Evolutionary conservation across 2,888 invertebrate genomes (phyloP).

Genomic region (Metallyticus violacea): DNA sequence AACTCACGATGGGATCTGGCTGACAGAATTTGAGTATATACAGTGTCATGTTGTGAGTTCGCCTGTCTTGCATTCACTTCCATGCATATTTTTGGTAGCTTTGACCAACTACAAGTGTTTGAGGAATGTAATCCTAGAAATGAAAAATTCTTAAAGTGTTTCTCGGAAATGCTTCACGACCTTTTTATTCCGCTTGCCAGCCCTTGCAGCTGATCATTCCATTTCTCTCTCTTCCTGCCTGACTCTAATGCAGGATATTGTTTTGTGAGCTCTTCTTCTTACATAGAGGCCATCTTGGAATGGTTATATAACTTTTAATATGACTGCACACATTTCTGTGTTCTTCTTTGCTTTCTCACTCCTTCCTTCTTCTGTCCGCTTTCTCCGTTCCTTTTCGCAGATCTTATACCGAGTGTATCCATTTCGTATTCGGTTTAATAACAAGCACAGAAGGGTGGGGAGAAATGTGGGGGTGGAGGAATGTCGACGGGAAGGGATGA

Average conservation of each 20-base stretch:
- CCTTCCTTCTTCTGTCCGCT: no score
- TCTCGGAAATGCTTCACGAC: background rate
- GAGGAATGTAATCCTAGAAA: background rate
- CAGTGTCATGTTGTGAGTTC: no score
- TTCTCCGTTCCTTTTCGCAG: background rate
- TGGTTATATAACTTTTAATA: constrained; percentile 4
- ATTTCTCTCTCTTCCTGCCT: background rate
- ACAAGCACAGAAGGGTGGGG: background rate
- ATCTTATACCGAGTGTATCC: background rate
- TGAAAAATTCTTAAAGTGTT: background rate
- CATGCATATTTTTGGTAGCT: no score
- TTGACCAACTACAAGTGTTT: no score
- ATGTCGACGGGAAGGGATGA: background rate
- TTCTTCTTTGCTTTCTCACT: background rate
- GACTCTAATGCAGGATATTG: background rate
- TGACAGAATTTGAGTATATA: no score
- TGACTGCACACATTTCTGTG: background rate
- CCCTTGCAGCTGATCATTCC: background rate
- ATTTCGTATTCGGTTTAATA: background rate
- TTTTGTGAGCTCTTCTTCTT: background rate
- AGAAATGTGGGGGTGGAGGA: background rate
- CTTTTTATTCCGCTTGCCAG: background rate
- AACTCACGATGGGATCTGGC: no score
- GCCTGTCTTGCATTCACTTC: no score
- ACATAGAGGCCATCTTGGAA: background rate